A percentile compares a stretch with the other conserved stretches of the same genome.
Evolutionary conservation across 2,797 vertebrate species (phyloP).

Genomic region (Presbytis comata): DNA sequence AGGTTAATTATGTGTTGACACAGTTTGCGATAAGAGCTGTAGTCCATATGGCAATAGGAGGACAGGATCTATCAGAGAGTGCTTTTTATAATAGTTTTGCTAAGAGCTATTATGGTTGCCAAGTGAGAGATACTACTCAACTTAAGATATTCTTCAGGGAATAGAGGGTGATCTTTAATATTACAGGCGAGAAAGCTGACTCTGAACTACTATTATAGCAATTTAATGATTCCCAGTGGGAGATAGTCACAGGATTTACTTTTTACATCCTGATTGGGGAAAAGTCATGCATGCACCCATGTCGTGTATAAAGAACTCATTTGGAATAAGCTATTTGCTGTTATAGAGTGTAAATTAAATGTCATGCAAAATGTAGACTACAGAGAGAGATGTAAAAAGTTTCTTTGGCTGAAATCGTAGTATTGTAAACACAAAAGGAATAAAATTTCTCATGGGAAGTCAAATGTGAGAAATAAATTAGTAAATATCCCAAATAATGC

Average conservation of each 20-base stretch:
- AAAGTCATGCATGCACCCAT: conserved; percentile 49
- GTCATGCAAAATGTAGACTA: background rate
- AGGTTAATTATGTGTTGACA: conserved; percentile 54
- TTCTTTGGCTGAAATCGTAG: background rate
- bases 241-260: conserved; percentile 71
- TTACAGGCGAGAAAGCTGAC: conserved; percentile 68
- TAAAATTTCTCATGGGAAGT: background rate
- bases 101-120: conserved; percentile 55
- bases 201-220: conserved; percentile 71
- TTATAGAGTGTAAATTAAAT: conserved; percentile 2
- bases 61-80: background rate
- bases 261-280: conserved; percentile 65
- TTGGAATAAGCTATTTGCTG: conserved; percentile 23
- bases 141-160: conserved; percentile 69
- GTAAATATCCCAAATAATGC: background rate
- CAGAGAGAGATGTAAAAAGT: background rate
- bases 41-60: background rate
- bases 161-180: conserved; percentile 65
- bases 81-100: conserved; percentile 60
- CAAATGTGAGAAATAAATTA: background rate
- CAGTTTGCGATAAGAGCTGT: background rate
- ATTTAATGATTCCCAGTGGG: conserved; percentile 76
- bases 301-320: conserved; percentile 54
- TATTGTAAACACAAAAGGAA: background rate
- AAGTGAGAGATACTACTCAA: conserved; percentile 53